Percentiles rank a stretch among this genome's conserved stretches.
Conservation (phyloP, 2,797 vertebrate species). For the Myotis daubentonii region DNA sequence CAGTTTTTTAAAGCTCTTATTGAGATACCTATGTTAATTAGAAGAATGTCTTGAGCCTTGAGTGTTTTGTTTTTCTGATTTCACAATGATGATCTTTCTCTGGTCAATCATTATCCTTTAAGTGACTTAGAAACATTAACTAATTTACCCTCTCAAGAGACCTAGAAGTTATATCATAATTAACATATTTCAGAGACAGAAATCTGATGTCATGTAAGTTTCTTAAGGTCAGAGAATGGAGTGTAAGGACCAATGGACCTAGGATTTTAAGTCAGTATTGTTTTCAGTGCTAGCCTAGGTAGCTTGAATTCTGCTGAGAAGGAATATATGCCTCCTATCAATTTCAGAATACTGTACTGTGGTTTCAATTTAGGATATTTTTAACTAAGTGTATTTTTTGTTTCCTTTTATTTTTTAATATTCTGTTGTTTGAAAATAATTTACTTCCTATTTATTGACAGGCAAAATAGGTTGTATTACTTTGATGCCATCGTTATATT, state of each 20-base stretch:
- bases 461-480: background rate
- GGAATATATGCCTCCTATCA: background rate
- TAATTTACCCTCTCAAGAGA: conserved; percentile 9
- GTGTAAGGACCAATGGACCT: background rate
- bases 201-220: conserved; percentile 35
- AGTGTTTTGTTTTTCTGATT: background rate
- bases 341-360: conserved; percentile 15
- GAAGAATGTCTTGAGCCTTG: background rate
- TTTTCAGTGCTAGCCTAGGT: background rate
- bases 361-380: background rate
- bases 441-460: background rate
- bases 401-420: conserved; percentile 43
- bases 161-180: background rate
- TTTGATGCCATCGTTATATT: conserved; percentile 4
- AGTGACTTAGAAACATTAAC: conserved; percentile 55
- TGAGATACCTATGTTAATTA: background rate
- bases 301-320: conserved; percentile 51
- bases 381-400: background rate
- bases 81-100: background rate
- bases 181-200: conserved; percentile 45
- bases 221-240: background rate
- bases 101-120: conserved; percentile 43
- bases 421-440: conserved; percentile 5
- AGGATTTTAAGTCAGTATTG: conserved; percentile 24
- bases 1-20: background rate